These are phyloP conservation scores for Pyrochroa serraticornis DNA, from an alignment of 2,888 invertebrate species.

Conservation along the genomic window DNA sequence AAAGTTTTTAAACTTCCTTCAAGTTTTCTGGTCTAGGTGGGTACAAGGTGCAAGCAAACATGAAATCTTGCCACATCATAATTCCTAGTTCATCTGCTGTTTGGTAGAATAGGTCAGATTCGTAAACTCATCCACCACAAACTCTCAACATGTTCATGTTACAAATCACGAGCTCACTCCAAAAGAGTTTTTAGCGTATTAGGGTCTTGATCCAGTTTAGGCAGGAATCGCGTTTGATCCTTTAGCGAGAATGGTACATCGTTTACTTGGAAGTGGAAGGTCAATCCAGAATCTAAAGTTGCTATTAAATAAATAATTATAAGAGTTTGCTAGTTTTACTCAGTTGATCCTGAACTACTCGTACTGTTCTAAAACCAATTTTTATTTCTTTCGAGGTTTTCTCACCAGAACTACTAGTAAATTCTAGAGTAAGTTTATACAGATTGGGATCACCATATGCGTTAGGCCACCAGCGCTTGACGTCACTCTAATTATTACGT, in stretches of 20 bases:
- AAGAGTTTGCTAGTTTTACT: conserved; percentile 24
- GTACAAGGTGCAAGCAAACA: conserved; percentile 96
- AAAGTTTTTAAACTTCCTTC: no score
- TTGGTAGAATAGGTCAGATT: conserved; percentile 87
- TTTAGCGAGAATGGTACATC: conserved; percentile 88
- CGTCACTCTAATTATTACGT: conserved; percentile 43
- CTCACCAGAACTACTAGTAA: conserved; percentile 51
- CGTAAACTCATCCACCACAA: conserved; percentile 97
- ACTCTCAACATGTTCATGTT: conserved; percentile 95
- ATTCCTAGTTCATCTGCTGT: conserved; percentile 88
- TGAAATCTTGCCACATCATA: conserved; percentile 96
- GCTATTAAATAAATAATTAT: background rate
- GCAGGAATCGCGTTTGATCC: conserved; percentile 96
- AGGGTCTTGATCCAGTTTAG: conserved; percentile 69
- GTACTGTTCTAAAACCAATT: conserved; percentile 86
- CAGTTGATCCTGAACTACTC: conserved; percentile 77
- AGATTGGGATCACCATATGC: conserved; percentile 83
- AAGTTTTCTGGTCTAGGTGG: conserved; percentile 77
- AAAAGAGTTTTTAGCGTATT: conserved; percentile 69
- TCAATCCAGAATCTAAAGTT: conserved; percentile 65
- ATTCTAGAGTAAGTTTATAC: conserved; percentile 69
- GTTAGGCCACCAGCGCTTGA: conserved; percentile 93
- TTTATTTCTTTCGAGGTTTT: conserved; percentile 61
- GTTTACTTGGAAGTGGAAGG: conserved; percentile 89
- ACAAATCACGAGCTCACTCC: conserved; percentile 70